Base-by-base conservation (phyloP, 2,113 vertebrate species). In the Tylochromis polylepis region DNA sequence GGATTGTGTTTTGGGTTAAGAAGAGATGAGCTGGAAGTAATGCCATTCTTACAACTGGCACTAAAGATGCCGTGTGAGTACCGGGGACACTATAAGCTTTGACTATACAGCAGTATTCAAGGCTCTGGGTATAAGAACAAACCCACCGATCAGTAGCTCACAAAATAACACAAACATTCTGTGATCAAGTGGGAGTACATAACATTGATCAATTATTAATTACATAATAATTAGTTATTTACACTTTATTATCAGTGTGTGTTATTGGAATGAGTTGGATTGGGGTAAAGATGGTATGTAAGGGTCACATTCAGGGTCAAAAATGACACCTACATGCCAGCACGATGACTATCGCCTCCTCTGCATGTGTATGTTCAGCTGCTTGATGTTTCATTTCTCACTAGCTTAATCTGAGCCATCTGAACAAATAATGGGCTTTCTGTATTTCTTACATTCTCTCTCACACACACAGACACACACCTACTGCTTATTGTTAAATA, bases 321-420 rank as follows among this genome's bases (percentile, higher is more conserved):
- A 34, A 12, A 58, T 15, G n/a, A 29, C 59, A 22, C 15, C 11
- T 3, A 38, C n/a, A 56, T 49, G 38, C 15, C n/a, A 56, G 11
- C 46, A 65, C 27, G 56, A 20, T 55, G 24, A 85, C 75, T 65
- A 6, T 11, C 27, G 20, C 49, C 49, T 20, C 20, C 12, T 6
- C 12, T n/a, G 57, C 24, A 18, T 18, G 49, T 56, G 18, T 24
- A 15, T 78, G 62, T 34, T 79, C 85, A 62, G 70, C 85, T 86
- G 56, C 65, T 55, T 7, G 2, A 49, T 62, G 9, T 65, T 88
- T 65, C 27, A 57, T 49, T 81, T 70, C 83, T 57, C 27, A 5
- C 2, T 29, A 79, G 59, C 55, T 38, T 51, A 67, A 89, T 88
- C 82, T 85, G 67, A 81, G 83, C 81, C 88, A 87, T 89, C 58